Percentiles rank a stretch among this genome's conserved stretches.
These are phyloP conservation scores for Pelmatolapia mariae DNA, from an alignment of 2,113 vertebrate species.

Conservation along the genomic window DNA sequence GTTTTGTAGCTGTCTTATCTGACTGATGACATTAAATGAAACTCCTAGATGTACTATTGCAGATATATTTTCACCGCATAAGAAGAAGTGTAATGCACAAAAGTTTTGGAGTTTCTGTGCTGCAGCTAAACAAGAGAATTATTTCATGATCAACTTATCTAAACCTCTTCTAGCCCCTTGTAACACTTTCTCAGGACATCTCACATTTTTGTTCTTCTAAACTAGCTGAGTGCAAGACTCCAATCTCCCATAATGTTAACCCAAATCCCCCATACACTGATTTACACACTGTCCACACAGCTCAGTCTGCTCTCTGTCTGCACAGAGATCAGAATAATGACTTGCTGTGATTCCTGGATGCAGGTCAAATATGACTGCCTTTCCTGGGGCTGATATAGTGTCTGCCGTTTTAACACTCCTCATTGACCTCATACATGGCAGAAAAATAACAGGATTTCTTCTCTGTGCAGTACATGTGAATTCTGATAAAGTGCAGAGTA, in stretches of 20 bases:
- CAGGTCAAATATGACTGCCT: not conserved
- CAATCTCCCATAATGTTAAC: not conserved
- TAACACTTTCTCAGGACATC: not conserved
- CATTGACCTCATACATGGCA: not conserved
- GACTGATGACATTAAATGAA: constrained; percentile 11
- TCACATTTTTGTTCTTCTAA: not conserved
- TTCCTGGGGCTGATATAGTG: not conserved
- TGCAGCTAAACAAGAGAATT: not conserved
- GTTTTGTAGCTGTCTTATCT: not conserved
- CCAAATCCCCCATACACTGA: not conserved
- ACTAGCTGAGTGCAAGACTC: not conserved
- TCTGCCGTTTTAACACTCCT: not conserved
- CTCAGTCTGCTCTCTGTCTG: not conserved
- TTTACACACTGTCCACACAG: not conserved
- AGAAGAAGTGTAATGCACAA: not conserved
- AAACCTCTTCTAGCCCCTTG: not conserved
- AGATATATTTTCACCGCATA: not conserved
- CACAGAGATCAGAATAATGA: not conserved
- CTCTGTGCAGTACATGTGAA: not conserved
- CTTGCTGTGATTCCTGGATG: not conserved
- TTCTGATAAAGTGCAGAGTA: not conserved
- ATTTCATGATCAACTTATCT: not conserved
- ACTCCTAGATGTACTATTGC: not conserved
- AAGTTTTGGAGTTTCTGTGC: not conserved
- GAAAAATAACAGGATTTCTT: not conserved